Conservation (phyloP, 2,113 vertebrate species). For the Leptosomus discolor region DNA sequence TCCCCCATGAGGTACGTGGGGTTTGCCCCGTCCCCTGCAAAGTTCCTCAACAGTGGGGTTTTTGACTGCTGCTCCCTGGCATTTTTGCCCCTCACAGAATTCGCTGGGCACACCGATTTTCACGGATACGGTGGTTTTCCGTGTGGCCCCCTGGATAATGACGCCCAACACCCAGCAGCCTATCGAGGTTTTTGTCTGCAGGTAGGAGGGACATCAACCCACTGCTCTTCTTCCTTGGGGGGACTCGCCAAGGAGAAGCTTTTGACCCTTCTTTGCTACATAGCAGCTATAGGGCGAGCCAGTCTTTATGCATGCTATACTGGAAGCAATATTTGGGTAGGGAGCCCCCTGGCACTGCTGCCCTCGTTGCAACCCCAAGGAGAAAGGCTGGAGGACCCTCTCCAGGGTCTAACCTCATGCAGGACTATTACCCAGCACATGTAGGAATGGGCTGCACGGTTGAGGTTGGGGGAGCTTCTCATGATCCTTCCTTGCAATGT, state of each 20-base stretch:
- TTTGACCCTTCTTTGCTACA: background rate
- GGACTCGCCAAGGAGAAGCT: background rate
- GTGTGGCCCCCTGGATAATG: slow-evolving; percentile 94
- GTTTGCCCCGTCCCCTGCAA: fast-evolving
- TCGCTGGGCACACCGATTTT: slow-evolving; percentile 81
- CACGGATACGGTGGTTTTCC: slow-evolving; percentile 86
- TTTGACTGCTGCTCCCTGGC: fast-evolving
- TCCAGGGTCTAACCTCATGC: background rate
- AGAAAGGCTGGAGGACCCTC: background rate
- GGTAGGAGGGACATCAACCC: slow-evolving; percentile 29
- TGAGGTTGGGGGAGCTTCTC: fast-evolving
- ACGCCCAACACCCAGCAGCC: slow-evolving; percentile 89
- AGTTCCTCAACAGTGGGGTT: fast-evolving
- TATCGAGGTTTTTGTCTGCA: slow-evolving; percentile 86
- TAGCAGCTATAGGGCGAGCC: background rate
- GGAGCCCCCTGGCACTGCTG: background rate
- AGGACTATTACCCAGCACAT: background rate
- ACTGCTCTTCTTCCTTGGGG: background rate
- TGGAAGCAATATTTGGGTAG: background rate
- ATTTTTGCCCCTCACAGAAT: slow-evolving; percentile 33
- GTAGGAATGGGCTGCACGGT: fast-evolving
- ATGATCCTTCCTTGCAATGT: fast-evolving
- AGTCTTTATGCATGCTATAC: background rate
- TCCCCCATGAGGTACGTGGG: slow-evolving; percentile 57
- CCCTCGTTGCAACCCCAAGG: background rate